Evolutionary conservation across 2,797 vertebrate species (phyloP), one percentile per base, ranked within the genome.

Genomic region (Danio aesculapii): DNA sequence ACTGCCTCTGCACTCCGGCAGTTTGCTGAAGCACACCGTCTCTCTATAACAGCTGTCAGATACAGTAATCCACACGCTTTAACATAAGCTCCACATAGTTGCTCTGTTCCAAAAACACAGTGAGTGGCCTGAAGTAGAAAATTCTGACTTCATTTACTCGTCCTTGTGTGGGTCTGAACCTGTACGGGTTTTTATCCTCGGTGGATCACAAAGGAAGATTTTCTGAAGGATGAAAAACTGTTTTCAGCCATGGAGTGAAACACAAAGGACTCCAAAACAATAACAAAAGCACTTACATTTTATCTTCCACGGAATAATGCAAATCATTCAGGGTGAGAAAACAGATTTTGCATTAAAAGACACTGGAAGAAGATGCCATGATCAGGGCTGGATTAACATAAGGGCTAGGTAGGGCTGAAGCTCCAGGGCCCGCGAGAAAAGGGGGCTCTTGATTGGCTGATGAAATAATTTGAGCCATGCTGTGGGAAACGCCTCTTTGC

Each of bases 61-160:
- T 88, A 86, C 87, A 84, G 87, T 94, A 95, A 94, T 94, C 92
- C 92, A 93, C 89, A 93, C 66, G 89, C 89, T 93, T 94, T 92
- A 93, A 85, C 90, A 90, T 92, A 92, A 93, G 91, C 91, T 89
- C 71, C 88, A 89, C 86, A 87, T 88, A 89, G 86, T 86, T 85
- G 73, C 59, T 53, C 7, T 62, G 17, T 64, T 72, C 68, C 6
- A 30, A 72, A 30, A 67, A 58, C 63, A 72, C 39, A 53, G 61
- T 77, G 2, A 72, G 61, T 13, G n/a, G 10, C 17, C 77, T 44
- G 30, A 49, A 74, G 71, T 59, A 49, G 44, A 61, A 74, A 74
- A 39, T 14, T 11, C 44, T 49, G 21, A 55, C 58, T n/a, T 30
- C 9, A 74, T 59, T 74, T 49, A 12, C 19, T 41, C 16, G 17